A percentile compares a stretch with the other conserved stretches of the same genome.
phyloP scores from a whole-genome alignment of 2,113 vertebrate species.

The Ctenodactylus gundi region DNA sequence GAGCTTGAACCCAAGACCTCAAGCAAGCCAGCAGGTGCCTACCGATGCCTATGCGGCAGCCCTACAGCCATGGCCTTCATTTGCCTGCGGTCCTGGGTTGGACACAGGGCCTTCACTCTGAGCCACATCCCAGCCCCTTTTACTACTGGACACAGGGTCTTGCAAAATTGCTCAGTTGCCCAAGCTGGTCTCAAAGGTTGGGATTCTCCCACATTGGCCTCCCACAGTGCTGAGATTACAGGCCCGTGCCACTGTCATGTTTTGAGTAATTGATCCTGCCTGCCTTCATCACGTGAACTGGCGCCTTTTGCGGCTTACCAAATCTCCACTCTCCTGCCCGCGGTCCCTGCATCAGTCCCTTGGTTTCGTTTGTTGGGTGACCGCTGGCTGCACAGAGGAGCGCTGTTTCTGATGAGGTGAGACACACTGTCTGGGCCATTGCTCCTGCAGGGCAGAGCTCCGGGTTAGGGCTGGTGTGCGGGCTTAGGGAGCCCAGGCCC shows the following conservation, averaged over 20 bases:
- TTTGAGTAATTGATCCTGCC: background rate
- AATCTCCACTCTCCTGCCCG: accelerated
- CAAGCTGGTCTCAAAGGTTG: too few relatives aligned
- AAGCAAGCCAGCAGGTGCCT: too few relatives aligned
- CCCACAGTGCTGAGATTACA: too few relatives aligned
- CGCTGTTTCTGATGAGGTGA: too few relatives aligned
- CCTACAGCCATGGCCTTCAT: too few relatives aligned
- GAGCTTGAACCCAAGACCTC: background rate
- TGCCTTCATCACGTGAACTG: background rate
- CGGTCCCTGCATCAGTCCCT: background rate
- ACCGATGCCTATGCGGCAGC: too few relatives aligned
- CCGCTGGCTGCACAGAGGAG: too few relatives aligned
- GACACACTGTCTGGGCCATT: background rate
- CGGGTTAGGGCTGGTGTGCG: background rate
- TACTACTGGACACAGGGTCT: too few relatives aligned
- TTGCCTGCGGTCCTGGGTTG: too few relatives aligned
- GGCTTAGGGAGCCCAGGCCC: background rate
- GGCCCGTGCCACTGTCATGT: background rate
- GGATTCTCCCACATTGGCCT: too few relatives aligned
- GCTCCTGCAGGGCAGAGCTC: background rate
- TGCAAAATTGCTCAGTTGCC: too few relatives aligned
- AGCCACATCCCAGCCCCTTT: background rate
- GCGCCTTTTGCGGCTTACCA: background rate
- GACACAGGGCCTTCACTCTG: background rate
- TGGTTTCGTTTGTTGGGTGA: background rate